Evolutionary conservation across 2,888 invertebrate species (phyloP), one percentile per base, ranked within the genome.

Genomic region (Scaeva pyrastri): DNA sequence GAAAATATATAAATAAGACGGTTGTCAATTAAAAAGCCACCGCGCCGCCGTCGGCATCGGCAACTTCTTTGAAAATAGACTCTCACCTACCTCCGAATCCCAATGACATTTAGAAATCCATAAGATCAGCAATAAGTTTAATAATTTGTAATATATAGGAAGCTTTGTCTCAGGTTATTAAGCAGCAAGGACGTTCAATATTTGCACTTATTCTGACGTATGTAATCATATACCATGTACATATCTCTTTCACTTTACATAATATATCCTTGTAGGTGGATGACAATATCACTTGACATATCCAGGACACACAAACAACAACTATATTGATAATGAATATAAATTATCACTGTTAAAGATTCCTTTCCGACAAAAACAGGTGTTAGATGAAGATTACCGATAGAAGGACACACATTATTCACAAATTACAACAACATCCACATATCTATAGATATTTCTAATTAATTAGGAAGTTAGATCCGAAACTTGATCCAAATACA

Each of bases 381-480:
- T 10, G 31, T 31, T n/a, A 31, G 8, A 36, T 56, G n/a, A n/a
- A n/a, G 55, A 16, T 55, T 55, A 52, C 1, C 14, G 7, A 55
- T 55, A 55, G 8, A 31, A 16, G 16, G 31, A 11, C 8, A 23
- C 23, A 45, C 23, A 43, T n/a, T n/a, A 43, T 62, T 11, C 43
- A 45, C 11, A 45, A 2, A 31, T 31, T n/a, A n/a, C 2, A 31
- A 31, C 31, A 31, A 31, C 1, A 31, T 0, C 5, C 31, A 8
- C 5, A 0, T 31, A 31, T 1, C 0, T 5, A 31, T 31, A 31
- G 41, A 0, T 50, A 52, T 52, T 71, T 78, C 48, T 21, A 81
- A 81, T 70, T 76, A 62, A 75, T 81, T 81, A 56, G 43, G 36
- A n/a, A 19, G 43, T 62, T 60, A 52, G 68, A 68, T 52, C 58